Evolutionary conservation across 2,888 invertebrate species (phyloP), one percentile per base, ranked within the genome.

Genomic region (Drosophila sordidula): DNA sequence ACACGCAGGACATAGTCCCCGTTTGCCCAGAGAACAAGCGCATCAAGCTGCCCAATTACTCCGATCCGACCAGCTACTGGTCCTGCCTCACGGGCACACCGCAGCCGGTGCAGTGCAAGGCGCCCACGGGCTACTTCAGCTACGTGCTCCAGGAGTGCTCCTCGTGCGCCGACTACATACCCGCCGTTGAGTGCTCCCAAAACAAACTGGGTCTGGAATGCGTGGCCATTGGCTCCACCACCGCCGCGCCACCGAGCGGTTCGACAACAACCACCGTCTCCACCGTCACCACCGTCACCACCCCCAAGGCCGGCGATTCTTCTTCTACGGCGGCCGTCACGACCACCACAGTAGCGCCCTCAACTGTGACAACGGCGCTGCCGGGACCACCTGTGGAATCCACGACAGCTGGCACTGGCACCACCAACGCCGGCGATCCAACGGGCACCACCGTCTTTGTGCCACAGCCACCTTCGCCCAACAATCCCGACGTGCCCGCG

Each of bases 131-230:
- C 3, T 70, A 74, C 41, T 92, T 92, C 64, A 70, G 56, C 39
- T 90, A 83, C 44, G 80, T 80, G 2, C 8, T 63, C 6, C 92
- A 92, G 75, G 0, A 14, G 0, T 92, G 92, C 69, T 45, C 14
- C 6, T 0, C 62, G 1, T 87, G 89, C 25, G 18, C 0, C 0
- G 2, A 78, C 0, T 90, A 83, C 61, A 70, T 90, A 36, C 88
- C 90, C 12, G 57, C 87, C 2, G 76, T 80, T 3, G 4, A 11
- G 0, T 90, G 90, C 56, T 11, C 26, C 1, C 12, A 12, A 0
- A 34, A 74, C 32, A 25, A 29, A 1, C 2, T 59, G 22, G 29
- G 14, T 1, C 14, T 70, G 3, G 0, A 6, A 0, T 81, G 81
- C 29, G 12, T n/a, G 26, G 0, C 38, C 26, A 68, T 87, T 6